Conservation (phyloP, 2,113 vertebrate genomes). For the Pelecanoides urinatrix region DNA sequence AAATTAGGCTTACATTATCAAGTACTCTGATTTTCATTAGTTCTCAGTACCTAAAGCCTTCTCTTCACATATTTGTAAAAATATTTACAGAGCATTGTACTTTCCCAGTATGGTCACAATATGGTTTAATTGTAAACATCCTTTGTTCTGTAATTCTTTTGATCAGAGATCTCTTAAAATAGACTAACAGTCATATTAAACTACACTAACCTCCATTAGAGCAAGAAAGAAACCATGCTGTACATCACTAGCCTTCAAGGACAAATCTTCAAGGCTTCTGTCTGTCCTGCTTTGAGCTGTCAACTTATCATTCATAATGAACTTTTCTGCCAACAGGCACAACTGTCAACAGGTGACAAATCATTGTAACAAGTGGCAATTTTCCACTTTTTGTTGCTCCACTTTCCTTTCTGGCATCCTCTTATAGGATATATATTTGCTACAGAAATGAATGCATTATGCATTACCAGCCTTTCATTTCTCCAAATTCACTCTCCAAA, state of each 20-base stretch:
- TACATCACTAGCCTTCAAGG: slow-evolving; percentile 27
- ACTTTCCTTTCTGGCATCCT: neutral
- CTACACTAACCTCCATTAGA: neutral
- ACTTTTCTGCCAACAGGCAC: slow-evolving; percentile 58
- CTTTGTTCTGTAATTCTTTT: neutral
- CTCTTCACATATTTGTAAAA: neutral
- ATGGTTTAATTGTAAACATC: neutral
- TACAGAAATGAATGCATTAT: neutral
- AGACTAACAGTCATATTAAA: neutral
- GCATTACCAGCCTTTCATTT: neutral
- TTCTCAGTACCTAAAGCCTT: neutral
- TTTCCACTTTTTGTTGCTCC: slow-evolving; percentile 42
- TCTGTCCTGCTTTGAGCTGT: neutral
- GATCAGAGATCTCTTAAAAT: neutral
- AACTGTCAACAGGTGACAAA: slow-evolving; percentile 60
- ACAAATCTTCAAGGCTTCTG: slow-evolving; percentile 30
- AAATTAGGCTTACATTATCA: neutral
- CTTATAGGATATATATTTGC: neutral
- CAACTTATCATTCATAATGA: slow-evolving; percentile 59
- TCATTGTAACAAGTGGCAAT: slow-evolving; percentile 9
- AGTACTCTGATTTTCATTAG: neutral
- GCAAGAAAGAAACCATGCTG: neutral
- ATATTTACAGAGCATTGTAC: neutral
- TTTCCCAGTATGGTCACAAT: neutral
- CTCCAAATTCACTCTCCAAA: neutral